phyloP scores from a whole-genome alignment of 2,797 vertebrate species.

The Harpagifer antarcticus region DNA sequence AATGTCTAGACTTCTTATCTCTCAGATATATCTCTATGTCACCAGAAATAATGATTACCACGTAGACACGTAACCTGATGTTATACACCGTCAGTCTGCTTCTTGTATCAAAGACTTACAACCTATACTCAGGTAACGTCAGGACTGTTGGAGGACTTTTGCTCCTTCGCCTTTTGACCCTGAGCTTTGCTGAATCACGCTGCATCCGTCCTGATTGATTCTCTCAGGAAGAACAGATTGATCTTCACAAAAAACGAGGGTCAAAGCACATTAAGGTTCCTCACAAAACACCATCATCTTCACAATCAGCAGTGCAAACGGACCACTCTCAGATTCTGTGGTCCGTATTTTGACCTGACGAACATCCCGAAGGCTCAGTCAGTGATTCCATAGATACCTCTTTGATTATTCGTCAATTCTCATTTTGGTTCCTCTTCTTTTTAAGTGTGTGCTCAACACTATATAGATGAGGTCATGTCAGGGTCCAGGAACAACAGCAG shows the following conservation, averaged over 20 bases:
- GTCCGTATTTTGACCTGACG: too few species aligned
- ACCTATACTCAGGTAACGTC: not conserved
- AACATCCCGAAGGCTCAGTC: not conserved
- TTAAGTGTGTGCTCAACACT: conserved; percentile 19
- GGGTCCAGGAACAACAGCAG: conserved; percentile 30
- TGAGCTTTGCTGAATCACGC: conserved; percentile 4
- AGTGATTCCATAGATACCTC: not conserved
- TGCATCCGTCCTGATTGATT: conserved; percentile 31
- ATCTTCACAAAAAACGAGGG: too few species aligned
- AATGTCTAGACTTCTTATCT: not conserved
- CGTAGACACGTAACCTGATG: not conserved
- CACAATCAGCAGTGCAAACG: too few species aligned
- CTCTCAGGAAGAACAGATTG: not conserved
- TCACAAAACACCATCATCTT: too few species aligned
- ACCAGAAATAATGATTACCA: not conserved
- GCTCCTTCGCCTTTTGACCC: conserved; percentile 32
- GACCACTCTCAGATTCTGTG: too few species aligned
- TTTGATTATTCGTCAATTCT: not conserved
- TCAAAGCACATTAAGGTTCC: too few species aligned
- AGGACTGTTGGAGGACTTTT: not conserved
- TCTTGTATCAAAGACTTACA: not conserved
- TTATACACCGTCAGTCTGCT: not conserved
- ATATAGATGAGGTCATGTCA: conserved; percentile 26
- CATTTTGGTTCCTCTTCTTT: not conserved
- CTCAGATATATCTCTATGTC: not conserved